Evolutionary conservation across 2,113 vertebrate species (phyloP).

Genomic region (Pollimyrus isidori): DNA sequence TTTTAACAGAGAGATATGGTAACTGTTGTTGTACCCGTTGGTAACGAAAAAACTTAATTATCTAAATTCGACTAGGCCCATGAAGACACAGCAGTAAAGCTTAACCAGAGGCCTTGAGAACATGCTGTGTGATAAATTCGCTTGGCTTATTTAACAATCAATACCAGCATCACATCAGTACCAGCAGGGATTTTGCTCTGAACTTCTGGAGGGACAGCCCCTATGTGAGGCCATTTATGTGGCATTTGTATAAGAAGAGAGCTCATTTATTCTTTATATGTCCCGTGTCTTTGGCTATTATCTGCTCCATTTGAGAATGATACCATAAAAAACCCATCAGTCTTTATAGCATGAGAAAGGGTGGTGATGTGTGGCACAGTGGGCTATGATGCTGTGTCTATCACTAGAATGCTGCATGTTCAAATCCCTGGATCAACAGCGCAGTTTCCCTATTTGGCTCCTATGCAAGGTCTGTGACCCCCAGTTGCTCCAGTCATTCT

Average conservation of each 20-base stretch:
- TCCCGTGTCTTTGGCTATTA: slow-evolving; percentile 12
- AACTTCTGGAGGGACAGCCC: neutral
- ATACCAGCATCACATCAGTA: neutral
- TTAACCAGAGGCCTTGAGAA: neutral
- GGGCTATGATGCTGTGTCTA: neutral
- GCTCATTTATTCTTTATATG: slow-evolving; percentile 9
- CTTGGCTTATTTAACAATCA: neutral
- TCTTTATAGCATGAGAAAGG: neutral
- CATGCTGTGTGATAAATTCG: neutral
- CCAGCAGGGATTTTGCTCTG: neutral
- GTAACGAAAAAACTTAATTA: neutral
- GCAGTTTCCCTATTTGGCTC: neutral
- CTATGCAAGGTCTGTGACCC: neutral
- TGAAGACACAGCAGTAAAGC: neutral
- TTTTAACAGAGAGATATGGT: neutral
- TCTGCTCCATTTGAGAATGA: slow-evolving; percentile 19
- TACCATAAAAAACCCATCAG: slow-evolving; percentile 11
- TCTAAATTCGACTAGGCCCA: neutral
- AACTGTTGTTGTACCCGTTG: neutral
- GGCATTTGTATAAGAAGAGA: slow-evolving; percentile 19
- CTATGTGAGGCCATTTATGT: neutral
- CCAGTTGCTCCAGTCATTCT: neutral
- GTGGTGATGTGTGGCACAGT: neutral
- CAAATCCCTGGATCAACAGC: neutral
- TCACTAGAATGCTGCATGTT: neutral